These are phyloP conservation scores for Melinopterus prodromus DNA, from an alignment of 2,888 invertebrate species.

Conservation along the genomic window DNA sequence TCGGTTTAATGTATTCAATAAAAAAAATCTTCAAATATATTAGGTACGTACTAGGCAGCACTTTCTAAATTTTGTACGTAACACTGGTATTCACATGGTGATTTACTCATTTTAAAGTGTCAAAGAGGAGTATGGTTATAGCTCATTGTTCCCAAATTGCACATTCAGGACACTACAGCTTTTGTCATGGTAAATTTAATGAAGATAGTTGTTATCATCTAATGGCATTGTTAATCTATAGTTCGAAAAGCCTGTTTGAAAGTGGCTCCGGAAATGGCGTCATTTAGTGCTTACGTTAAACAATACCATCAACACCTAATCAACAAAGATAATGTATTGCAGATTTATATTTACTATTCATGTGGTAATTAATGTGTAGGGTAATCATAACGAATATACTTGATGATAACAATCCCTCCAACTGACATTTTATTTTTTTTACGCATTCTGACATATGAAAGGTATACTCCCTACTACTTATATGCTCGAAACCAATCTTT, in stretches of 20 bases:
- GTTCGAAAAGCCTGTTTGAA: background rate
- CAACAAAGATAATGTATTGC: no score
- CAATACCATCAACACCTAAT: no score
- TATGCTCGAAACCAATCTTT: no score
- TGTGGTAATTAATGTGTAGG: no score
- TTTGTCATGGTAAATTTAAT: background rate
- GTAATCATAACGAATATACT: no score
- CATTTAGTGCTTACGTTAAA: background rate
- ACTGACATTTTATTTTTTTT: no score
- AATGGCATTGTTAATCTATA: background rate
- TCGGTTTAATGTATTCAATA: background rate
- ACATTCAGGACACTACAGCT: background rate
- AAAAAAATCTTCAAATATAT: background rate
- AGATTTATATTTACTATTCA: no score
- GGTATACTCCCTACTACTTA: no score
- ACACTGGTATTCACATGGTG: background rate
- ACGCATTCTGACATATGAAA: no score
- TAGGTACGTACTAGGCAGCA: background rate
- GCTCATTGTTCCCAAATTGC: background rate
- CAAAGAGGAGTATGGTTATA: background rate
- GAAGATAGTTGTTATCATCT: background rate
- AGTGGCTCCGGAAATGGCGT: background rate
- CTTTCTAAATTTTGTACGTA: slow-evolving; percentile 4
- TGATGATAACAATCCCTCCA: no score
- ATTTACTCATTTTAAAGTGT: background rate